Evolutionary conservation across 2,797 vertebrate species (phyloP).

Genomic region (Dicrostonyx torquatus): DNA sequence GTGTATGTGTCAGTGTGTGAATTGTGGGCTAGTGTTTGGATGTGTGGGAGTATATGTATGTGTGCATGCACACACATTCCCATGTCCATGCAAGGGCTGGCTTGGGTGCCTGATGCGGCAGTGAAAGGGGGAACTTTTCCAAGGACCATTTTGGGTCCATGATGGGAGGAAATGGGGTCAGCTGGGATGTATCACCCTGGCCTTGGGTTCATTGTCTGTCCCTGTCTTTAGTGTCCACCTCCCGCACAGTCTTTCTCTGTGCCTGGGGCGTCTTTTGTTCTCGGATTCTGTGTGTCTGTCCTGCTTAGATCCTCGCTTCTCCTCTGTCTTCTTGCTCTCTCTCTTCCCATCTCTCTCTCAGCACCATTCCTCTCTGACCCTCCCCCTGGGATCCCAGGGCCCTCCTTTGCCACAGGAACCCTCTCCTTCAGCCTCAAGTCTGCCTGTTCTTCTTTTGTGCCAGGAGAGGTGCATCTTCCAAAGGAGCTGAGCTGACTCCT

Average conservation of each 20-base stretch:
- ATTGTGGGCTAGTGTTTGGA: background rate
- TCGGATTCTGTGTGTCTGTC: constrained; percentile 64
- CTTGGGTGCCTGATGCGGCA: background rate
- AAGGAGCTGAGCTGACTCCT: constrained; percentile 79
- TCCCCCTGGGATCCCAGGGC: constrained; percentile 58
- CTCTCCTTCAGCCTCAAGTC: constrained; percentile 75
- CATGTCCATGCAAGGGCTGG: too few species aligned
- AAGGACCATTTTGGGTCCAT: background rate
- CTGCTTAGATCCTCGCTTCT: constrained; percentile 74
- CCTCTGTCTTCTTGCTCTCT: background rate
- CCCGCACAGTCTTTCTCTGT: constrained; percentile 25
- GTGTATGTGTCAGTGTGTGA: background rate
- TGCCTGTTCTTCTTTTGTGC: constrained; percentile 75
- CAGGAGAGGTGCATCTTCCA: constrained; percentile 81
- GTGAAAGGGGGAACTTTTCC: background rate
- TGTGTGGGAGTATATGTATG: background rate
- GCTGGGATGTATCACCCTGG: too few species aligned
- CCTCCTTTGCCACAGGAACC: constrained; percentile 81
- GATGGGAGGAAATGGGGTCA: background rate
- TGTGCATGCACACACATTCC: background rate
- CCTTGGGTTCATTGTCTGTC: background rate
- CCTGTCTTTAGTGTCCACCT: background rate
- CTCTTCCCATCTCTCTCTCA: background rate
- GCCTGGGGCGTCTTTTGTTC: constrained; percentile 27
- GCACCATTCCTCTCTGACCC: background rate